These are phyloP conservation scores for Drosophila quasianomalipes DNA, from an alignment of 2,888 invertebrate genomes.

Conservation along the genomic window DNA sequence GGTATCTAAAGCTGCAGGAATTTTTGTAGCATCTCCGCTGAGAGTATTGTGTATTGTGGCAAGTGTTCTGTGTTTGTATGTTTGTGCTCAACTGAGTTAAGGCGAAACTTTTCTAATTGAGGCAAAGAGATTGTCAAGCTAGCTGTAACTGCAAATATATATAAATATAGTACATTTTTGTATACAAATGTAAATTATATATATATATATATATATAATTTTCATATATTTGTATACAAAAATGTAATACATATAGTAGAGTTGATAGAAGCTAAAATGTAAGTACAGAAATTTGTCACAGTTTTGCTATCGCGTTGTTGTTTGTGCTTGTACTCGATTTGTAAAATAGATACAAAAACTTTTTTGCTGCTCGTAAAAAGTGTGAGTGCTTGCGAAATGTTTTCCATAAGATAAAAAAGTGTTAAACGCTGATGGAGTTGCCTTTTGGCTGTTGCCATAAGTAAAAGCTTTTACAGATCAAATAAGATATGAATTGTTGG, in stretches of 20 bases:
- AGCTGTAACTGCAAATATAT: too few species aligned
- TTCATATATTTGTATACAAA: not conserved
- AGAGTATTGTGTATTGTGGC: constrained; percentile 5
- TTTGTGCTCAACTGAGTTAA: constrained; percentile 33
- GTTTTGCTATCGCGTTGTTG: constrained; percentile 10
- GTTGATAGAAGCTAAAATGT: constrained; percentile 19
- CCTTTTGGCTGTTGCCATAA: not conserved
- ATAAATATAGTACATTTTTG: not conserved
- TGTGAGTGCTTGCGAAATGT: constrained; percentile 22
- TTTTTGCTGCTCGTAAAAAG: constrained; percentile 13
- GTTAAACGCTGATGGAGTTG: not conserved
- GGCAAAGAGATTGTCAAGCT: constrained; percentile 53
- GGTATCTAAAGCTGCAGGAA: constrained; percentile 18
- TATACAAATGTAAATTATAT: not conserved
- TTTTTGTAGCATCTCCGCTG: constrained; percentile 17
- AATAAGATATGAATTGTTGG: not conserved
- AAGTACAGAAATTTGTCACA: constrained; percentile 25
- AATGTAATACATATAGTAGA: not conserved
- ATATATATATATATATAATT: not conserved
- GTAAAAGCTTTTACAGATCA: constrained; percentile 4
- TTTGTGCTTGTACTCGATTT: constrained; percentile 5
- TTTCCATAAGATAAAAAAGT: constrained; percentile 1
- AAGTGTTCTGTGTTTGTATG: constrained; percentile 33
- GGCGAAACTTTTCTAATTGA: constrained; percentile 73
- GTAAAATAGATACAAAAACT: constrained; percentile 25